These are phyloP conservation scores for Xenopus petersii DNA, from an alignment of 2,797 vertebrate genomes.

Conservation along the genomic window DNA sequence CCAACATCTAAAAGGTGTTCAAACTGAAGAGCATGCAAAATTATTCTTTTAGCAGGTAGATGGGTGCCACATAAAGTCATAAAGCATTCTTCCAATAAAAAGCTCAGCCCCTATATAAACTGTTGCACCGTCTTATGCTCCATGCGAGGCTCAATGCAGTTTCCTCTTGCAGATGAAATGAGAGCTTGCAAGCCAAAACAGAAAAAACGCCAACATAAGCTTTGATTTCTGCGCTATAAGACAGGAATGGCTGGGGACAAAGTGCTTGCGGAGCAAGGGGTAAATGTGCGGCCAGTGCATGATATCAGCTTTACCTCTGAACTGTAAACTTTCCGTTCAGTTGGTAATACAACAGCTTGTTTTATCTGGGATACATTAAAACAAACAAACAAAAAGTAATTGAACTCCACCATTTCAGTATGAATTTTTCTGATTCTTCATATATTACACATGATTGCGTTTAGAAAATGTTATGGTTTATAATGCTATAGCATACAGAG, in stretches of 20 bases:
- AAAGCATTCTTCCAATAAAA: constrained; percentile 5
- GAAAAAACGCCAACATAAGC: constrained; percentile 6
- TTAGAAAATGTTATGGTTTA: too few species aligned
- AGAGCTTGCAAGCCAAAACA: background rate
- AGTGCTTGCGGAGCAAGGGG: background rate
- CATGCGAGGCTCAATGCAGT: constrained; percentile 13
- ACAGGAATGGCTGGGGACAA: constrained; percentile 6
- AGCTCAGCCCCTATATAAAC: constrained; percentile 8
- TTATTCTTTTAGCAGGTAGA: background rate
- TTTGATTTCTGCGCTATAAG: background rate
- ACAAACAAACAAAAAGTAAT: constrained; percentile 41
- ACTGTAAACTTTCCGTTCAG: constrained; percentile 75
- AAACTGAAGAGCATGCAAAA: constrained; percentile 27
- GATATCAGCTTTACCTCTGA: constrained; percentile 74
- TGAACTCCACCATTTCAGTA: too few species aligned
- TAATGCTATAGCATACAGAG: too few species aligned
- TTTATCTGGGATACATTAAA: constrained; percentile 76
- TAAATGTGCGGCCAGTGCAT: constrained; percentile 31
- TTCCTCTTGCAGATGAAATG: background rate
- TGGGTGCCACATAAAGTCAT: background rate
- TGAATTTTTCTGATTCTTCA: too few species aligned
- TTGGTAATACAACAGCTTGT: constrained; percentile 71
- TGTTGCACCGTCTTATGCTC: background rate
- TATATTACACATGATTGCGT: too few species aligned
- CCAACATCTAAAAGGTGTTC: constrained; percentile 24